phyloP scores from a whole-genome alignment of 2,113 vertebrate species.

The Piliocolobus tephrosceles region DNA sequence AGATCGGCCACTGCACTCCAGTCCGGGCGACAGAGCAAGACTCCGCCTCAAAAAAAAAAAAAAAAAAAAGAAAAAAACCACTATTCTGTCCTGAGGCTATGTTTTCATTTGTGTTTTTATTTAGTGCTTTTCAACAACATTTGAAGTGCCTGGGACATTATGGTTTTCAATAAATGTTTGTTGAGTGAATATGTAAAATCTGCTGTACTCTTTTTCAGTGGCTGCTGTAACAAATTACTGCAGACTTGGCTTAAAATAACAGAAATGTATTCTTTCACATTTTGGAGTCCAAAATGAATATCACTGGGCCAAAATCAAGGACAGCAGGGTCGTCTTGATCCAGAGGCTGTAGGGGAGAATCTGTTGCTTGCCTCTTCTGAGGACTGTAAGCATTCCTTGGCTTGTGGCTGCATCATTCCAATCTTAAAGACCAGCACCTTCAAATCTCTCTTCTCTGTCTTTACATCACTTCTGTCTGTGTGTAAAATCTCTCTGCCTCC shows the following conservation, averaged over 20 bases:
- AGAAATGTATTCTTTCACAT: neutral
- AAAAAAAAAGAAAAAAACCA: slow-evolving; percentile 26
- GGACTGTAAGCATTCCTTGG: neutral
- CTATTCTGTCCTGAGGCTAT: neutral
- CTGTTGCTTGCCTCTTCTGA: neutral
- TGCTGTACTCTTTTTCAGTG: neutral
- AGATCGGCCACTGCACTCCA: no score
- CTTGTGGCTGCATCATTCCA: neutral
- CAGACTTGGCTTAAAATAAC: neutral
- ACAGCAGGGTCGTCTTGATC: neutral
- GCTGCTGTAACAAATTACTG: neutral
- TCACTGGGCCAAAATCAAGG: neutral
- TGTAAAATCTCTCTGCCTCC: neutral
- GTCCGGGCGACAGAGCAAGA: no score
- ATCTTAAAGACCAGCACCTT: neutral
- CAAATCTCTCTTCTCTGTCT: neutral
- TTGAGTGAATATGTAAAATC: neutral
- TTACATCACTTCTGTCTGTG: neutral
- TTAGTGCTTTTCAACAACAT: neutral
- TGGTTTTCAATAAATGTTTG: neutral
- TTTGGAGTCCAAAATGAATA: neutral
- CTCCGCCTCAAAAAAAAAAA: slow-evolving; percentile 36
- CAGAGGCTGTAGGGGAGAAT: neutral
- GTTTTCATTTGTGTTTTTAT: neutral
- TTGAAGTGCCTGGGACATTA: neutral